Conservation (phyloP, 2,113 vertebrate genomes). For the Trichomycterus rosablanca region DNA sequence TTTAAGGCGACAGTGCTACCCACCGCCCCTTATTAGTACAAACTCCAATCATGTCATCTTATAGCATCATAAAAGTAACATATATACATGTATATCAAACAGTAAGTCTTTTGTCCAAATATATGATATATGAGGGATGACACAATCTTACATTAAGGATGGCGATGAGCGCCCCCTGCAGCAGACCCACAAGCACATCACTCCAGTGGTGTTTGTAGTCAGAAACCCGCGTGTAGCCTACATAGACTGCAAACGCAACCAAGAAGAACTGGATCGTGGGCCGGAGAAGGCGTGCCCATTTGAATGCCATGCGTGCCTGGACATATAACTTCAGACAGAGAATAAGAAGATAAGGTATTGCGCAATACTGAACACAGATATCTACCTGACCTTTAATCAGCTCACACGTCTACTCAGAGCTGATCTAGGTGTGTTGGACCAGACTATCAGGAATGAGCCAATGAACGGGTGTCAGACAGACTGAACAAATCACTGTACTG, state of each 20-base stretch:
- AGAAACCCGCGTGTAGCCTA: slow-evolving; percentile 85
- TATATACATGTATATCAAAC: too few species aligned
- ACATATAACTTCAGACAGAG: slow-evolving; percentile 73
- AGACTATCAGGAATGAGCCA: slow-evolving; percentile 2
- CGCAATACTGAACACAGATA: slow-evolving; percentile 38
- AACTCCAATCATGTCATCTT: too few species aligned
- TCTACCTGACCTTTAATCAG: not conserved
- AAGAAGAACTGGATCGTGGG: slow-evolving; percentile 93
- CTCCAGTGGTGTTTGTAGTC: slow-evolving; percentile 96
- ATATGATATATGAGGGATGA: too few species aligned
- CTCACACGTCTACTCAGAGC: not conserved
- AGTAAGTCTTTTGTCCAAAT: too few species aligned
- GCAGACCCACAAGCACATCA: slow-evolving; percentile 82
- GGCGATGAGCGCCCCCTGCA: slow-evolving; percentile 87
- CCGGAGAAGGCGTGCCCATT: slow-evolving; percentile 83
- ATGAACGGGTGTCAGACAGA: not conserved
- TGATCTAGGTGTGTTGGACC: not conserved
- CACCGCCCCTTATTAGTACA: too few species aligned
- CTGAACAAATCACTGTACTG: not conserved
- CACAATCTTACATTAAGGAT: slow-evolving; percentile 74
- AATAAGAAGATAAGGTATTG: slow-evolving; percentile 47
- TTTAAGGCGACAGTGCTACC: too few species aligned
- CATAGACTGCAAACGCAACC: slow-evolving; percentile 81
- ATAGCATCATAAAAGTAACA: too few species aligned
- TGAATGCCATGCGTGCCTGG: slow-evolving; percentile 80